Evolutionary conservation across 2,113 vertebrate species (phyloP), one percentile per base, ranked within the genome.

Genomic region (Toxotes jaculatrix): DNA sequence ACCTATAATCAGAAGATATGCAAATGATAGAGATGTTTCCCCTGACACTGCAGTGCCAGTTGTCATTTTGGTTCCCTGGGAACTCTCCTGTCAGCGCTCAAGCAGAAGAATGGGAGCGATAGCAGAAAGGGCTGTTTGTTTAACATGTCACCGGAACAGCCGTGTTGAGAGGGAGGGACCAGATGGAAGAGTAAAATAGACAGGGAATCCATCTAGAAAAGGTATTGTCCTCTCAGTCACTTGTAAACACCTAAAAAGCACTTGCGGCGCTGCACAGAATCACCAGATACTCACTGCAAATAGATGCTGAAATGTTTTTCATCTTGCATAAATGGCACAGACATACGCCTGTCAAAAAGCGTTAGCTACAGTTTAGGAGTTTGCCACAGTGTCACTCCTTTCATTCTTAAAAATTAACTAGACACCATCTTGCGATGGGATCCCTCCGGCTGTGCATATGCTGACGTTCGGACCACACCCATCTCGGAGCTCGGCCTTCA

Each of bases 1-100:
- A 77, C 81, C 79, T 81, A 88, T 92, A 90, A 91, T 93, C 87
- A 80, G 76, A 84, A 78, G 79, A 88, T 67, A 91, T 90, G 88
- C 83, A 91, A 89, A 93, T 91, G 85, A 77, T 31, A 53, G 87
- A 71, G 74, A 75, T 27, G 72, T 79, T 55, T 79, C 88, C 90
- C 83, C 73, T 69, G 84, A 86, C 80, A 36, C 78, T 59, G 74
- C 76, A 16, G 57, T 69, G 88, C 82, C 87, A 82, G 59, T 88
- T 67, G 79, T 89, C 78, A 27, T 88, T 78, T 45, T 13, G 51
- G 79, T 62, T 91, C 81, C 82, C 79, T 56, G 61, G 88, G 84
- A 90, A 51, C 85, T 77, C 86, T 87, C 61, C 76, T 87, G 89
- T 91, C 91, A 92, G 73, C 14, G 62, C 66, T 82, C 65, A 38